phyloP scores from a whole-genome alignment of 2,113 vertebrate species.

The Miniopterus natalensis region DNA sequence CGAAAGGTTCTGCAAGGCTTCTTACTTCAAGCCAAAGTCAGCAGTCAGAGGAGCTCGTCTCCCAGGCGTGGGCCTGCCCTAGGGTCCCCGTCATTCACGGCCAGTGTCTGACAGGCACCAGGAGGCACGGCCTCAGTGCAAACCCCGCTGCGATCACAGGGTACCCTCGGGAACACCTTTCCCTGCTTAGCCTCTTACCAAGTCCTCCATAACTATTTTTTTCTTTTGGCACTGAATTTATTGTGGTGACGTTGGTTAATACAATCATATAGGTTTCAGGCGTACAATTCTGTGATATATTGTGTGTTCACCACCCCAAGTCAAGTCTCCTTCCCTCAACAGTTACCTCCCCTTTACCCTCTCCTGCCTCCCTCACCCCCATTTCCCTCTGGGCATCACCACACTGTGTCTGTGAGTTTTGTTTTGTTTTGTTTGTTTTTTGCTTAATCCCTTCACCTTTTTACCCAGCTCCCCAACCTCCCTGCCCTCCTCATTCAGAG shows the following conservation, averaged over 20 bases:
- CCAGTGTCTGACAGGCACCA: background rate
- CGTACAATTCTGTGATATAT: background rate
- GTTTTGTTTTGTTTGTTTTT: background rate
- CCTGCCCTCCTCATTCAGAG: background rate
- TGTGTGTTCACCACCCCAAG: background rate
- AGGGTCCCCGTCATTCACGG: background rate
- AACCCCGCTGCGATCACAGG: background rate
- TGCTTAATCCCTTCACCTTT: background rate
- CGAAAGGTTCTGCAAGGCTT: background rate
- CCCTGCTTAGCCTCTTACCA: background rate
- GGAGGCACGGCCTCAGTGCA: background rate
- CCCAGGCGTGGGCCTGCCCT: background rate
- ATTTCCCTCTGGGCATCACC: background rate
- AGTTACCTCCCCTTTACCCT: background rate
- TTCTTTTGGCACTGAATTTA: background rate
- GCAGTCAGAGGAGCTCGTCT: background rate
- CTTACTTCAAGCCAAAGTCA: background rate
- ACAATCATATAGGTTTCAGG: background rate
- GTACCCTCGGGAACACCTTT: background rate
- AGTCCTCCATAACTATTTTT: background rate
- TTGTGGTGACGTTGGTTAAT: background rate
- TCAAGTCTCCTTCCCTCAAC: background rate
- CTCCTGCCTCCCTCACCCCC: background rate
- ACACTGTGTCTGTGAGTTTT: background rate
- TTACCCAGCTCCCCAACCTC: background rate